Evolutionary conservation across 2,113 vertebrate species (phyloP).

Genomic region (Trichomycterus rosablanca): DNA sequence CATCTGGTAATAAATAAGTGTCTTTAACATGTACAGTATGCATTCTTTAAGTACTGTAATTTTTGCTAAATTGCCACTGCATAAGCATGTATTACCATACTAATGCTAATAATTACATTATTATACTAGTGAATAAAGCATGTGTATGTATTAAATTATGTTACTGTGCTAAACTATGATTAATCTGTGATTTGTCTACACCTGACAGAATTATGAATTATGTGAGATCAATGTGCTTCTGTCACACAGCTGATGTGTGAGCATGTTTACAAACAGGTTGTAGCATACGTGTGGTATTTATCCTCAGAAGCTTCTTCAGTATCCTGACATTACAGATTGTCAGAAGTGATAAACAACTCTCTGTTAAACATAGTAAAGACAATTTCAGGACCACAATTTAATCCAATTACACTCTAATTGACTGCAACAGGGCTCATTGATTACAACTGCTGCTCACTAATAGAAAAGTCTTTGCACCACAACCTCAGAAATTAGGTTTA

Average conservation of each 20-base stretch:
- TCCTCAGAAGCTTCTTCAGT: conserved; percentile 38
- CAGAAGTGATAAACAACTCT: conserved; percentile 54
- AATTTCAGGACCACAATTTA: conserved; percentile 52
- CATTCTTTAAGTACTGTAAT: too few species aligned
- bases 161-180: too few species aligned
- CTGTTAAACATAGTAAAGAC: conserved; percentile 49
- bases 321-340: conserved; percentile 52
- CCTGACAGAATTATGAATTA: background rate
- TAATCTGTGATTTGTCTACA: too few species aligned
- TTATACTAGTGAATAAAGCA: too few species aligned
- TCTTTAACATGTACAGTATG: too few species aligned
- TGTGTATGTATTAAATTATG: too few species aligned
- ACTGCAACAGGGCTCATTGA: conserved; percentile 67
- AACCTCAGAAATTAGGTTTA: conserved; percentile 54
- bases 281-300: conserved; percentile 18
- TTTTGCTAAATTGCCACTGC: too few species aligned
- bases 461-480: conserved; percentile 43
- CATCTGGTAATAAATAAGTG: too few species aligned
- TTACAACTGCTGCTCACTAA: conserved; percentile 58
- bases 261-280: background rate
- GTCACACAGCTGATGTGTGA: background rate
- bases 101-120: too few species aligned
- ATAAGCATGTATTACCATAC: too few species aligned
- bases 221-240: conserved; percentile 1
- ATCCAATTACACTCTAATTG: conserved; percentile 67